Conservation (phyloP, 2,113 vertebrate genomes). For the Centrocercus urophasianus region DNA sequence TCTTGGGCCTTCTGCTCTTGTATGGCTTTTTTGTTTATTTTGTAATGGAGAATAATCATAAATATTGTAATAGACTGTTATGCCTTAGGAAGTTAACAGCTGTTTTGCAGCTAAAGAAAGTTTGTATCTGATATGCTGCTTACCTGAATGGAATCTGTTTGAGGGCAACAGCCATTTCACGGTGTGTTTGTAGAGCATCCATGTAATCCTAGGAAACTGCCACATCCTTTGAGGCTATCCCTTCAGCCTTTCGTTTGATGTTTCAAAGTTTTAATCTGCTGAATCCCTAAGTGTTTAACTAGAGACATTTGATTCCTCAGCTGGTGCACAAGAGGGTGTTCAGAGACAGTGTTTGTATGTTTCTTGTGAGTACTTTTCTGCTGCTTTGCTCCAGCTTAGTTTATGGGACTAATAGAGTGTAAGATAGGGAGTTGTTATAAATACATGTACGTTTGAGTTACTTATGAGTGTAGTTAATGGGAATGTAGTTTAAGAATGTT, state of each 20-base stretch:
- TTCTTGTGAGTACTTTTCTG: neutral
- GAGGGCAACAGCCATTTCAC: neutral
- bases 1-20: neutral
- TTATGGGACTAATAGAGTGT: neutral
- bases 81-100: neutral
- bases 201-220: too few relatives aligned
- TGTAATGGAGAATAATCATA: neutral
- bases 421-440: neutral
- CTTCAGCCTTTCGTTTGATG: neutral
- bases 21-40: neutral
- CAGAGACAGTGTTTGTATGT: neutral
- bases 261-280: neutral
- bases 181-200: neutral
- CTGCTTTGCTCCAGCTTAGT: neutral
- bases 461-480: neutral
- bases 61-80: neutral
- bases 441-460: neutral
- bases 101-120: neutral
- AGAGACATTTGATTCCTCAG: neutral
- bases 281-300: neutral
- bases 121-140: neutral
- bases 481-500: neutral
- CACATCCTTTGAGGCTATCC: neutral
- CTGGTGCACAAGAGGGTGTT: accelerated
- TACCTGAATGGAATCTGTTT: neutral